Percentiles rank a stretch among this genome's conserved stretches.
phyloP scores from a whole-genome alignment of 2,113 vertebrate genomes.

The Nanorana parkeri region DNA sequence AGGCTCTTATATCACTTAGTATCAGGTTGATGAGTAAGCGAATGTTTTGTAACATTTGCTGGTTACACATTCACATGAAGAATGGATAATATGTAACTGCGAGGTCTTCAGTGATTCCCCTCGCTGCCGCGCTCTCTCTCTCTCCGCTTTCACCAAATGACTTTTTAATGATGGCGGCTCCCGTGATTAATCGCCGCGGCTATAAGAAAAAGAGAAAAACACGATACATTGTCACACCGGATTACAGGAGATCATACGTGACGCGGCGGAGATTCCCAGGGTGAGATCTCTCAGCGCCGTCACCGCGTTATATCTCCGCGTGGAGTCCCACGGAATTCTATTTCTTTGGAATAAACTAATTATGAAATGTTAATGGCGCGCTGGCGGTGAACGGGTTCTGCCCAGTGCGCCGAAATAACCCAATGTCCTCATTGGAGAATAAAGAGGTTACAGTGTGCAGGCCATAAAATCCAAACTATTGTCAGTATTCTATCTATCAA shows the following conservation, averaged over 20 bases:
- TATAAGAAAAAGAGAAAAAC: background rate
- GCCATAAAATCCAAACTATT: too few species aligned
- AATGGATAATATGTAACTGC: constrained; percentile 40
- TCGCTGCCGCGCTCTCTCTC: background rate
- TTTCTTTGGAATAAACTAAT: too few species aligned
- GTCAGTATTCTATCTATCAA: too few species aligned
- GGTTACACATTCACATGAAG: constrained; percentile 38
- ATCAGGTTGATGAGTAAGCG: constrained; percentile 34
- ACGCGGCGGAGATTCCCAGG: too few species aligned
- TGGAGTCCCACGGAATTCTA: too few species aligned
- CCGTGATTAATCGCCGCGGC: background rate
- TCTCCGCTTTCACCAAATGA: background rate
- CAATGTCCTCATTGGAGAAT: too few species aligned
- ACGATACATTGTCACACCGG: background rate
- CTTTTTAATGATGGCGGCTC: constrained; percentile 2
- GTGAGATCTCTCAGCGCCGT: too few species aligned
- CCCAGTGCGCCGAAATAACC: too few species aligned
- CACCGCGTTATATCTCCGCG: too few species aligned
- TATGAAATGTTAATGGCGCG: too few species aligned
- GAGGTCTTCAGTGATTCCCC: constrained; percentile 25
- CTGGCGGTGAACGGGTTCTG: too few species aligned
- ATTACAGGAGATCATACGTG: background rate
- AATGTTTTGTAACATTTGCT: background rate
- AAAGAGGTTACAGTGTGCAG: too few species aligned
- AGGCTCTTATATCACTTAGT: constrained; percentile 19